Conservation (phyloP, 2,113 vertebrate genomes). For the Toxostoma redivivum region DNA sequence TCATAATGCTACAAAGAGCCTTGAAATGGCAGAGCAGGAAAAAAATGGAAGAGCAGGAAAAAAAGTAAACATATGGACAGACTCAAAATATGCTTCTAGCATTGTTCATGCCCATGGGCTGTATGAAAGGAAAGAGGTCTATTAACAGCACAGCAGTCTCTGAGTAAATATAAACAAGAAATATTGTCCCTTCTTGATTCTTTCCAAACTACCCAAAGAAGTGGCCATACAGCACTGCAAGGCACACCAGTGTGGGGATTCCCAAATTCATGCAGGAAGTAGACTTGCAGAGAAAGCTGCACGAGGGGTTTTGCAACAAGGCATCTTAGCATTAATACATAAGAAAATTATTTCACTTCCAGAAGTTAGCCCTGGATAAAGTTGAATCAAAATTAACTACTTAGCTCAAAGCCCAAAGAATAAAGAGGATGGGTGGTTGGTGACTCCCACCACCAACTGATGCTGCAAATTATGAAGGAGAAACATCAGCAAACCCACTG, state of each 20-base stretch:
- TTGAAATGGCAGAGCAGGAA: not conserved
- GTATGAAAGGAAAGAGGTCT: not conserved
- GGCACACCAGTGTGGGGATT: not conserved
- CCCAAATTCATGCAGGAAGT: not conserved
- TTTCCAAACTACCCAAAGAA: not conserved
- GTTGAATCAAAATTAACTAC: not conserved
- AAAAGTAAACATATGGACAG: not conserved
- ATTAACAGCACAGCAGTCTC: not conserved
- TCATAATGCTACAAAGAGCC: not conserved
- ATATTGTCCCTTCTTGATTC: not conserved
- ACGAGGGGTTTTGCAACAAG: fast-evolving
- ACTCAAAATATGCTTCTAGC: not conserved
- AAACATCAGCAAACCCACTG: not conserved
- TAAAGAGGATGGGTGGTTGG: not conserved
- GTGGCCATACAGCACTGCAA: not conserved
- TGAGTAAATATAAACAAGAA: not conserved
- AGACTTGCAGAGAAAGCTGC: not conserved
- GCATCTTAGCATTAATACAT: not conserved
- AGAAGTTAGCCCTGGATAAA: no score
- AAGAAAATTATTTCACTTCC: not conserved
- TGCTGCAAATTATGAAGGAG: no score
- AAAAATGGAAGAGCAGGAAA: not conserved
- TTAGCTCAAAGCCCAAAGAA: not conserved
- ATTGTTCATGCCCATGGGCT: not conserved
- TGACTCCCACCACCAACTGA: not conserved